Evolutionary conservation across 2,113 vertebrate genomes (phyloP).

Genomic region (Anser cygnoides): DNA sequence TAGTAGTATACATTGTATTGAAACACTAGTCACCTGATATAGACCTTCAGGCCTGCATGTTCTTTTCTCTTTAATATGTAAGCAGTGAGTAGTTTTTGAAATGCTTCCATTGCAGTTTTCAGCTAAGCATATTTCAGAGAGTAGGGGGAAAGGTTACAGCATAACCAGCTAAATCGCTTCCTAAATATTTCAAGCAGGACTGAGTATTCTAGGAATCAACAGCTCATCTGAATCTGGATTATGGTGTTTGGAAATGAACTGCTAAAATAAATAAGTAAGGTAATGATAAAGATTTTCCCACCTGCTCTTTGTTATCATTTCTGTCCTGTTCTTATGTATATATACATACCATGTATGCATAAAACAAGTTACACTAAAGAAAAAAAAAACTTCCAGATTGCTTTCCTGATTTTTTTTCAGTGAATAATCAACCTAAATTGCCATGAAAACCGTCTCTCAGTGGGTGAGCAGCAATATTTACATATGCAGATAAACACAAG

Average conservation of each 20-base stretch:
- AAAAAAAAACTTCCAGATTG: neutral
- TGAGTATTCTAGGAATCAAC: neutral
- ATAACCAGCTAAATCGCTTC: neutral
- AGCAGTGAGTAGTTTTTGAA: neutral
- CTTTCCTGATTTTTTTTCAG: neutral
- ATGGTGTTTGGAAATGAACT: neutral
- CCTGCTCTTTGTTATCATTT: neutral
- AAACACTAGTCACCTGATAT: neutral
- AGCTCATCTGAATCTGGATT: neutral
- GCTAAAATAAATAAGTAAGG: neutral
- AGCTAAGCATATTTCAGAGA: neutral
- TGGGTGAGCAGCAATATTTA: neutral
- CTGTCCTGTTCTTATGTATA: neutral
- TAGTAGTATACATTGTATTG: neutral
- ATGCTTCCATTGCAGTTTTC: neutral
- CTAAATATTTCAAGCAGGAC: neutral
- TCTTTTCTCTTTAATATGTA: neutral
- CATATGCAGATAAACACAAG: neutral
- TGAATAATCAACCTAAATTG: neutral
- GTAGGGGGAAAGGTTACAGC: neutral
- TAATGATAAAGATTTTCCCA: neutral
- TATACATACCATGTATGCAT: neutral
- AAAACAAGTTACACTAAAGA: neutral
- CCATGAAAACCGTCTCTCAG: neutral
- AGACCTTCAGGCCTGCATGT: neutral